These are phyloP conservation scores for Apostichopus californicus DNA, from an alignment of 35 echinoderm and acorn worm genomes.

Conservation along the genomic window DNA sequence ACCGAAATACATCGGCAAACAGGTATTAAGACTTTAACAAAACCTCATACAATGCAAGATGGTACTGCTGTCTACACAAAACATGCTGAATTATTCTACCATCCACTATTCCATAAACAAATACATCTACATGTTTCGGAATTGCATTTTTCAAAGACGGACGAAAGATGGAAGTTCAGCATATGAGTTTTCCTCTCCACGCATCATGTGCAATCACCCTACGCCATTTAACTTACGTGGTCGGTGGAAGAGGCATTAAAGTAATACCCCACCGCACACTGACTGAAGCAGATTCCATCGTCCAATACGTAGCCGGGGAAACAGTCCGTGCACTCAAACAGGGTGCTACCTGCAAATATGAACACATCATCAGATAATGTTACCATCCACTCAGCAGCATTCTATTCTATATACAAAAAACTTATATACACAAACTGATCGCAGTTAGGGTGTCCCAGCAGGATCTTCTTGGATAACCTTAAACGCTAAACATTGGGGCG, in stretches of 20 bases:
- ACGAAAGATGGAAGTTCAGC: neutral
- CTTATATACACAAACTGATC: too few relatives aligned
- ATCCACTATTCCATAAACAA: neutral
- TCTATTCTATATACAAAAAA: too few relatives aligned
- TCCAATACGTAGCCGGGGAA: slow-evolving; percentile 18
- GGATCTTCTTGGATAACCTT: too few relatives aligned
- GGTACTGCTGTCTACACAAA: neutral
- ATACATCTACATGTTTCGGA: neutral
- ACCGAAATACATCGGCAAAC: too few relatives aligned
- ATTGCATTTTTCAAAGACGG: neutral
- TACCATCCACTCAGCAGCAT: too few relatives aligned
- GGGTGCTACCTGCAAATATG: slow-evolving; percentile 10
- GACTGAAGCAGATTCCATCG: slow-evolving; percentile 30
- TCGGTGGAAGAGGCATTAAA: neutral
- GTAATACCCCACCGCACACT: slow-evolving; percentile 7
- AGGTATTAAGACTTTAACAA: too few relatives aligned
- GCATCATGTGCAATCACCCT: neutral
- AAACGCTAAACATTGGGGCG: too few relatives aligned
- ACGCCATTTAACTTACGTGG: neutral
- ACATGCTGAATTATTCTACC: neutral
- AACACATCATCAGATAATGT: too few relatives aligned
- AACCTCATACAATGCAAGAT: neutral
- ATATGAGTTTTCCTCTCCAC: neutral
- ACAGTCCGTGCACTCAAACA: slow-evolving; percentile 22
- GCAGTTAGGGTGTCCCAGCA: too few relatives aligned